phyloP scores from a whole-genome alignment of 2,113 vertebrate species.

The Oriolus oriolus region DNA sequence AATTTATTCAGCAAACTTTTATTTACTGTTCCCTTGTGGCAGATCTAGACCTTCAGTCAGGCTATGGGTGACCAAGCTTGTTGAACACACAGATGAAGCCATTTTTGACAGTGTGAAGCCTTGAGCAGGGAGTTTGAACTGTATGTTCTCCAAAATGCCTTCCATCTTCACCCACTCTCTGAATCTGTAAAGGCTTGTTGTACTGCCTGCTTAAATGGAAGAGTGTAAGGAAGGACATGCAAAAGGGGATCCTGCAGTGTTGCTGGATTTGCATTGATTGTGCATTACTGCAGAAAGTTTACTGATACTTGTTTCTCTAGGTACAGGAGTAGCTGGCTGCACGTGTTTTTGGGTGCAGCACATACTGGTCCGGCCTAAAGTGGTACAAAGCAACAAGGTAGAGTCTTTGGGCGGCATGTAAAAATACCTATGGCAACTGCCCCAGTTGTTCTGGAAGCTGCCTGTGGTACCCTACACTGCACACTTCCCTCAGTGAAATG shows the following conservation, averaged over 20 bases:
- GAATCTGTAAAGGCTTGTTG: background rate
- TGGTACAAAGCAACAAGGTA: background rate
- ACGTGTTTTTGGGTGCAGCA: background rate
- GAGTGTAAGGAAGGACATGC: background rate
- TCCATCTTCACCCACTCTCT: background rate
- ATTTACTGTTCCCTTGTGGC: background rate
- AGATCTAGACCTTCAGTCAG: background rate
- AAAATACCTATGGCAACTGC: background rate
- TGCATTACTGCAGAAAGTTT: background rate
- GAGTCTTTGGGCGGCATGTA: background rate
- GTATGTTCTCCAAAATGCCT: background rate
- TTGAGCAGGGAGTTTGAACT: background rate
- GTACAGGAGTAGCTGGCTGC: background rate
- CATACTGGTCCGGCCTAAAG: background rate
- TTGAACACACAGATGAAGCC: background rate
- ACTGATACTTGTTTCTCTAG: background rate
- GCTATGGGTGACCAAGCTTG: background rate
- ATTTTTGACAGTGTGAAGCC: background rate
- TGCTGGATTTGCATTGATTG: background rate
- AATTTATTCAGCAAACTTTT: background rate
- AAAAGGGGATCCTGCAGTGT: background rate
- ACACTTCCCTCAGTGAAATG: background rate
- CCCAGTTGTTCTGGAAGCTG: background rate
- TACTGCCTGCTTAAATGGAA: background rate
- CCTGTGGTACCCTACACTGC: background rate